Base-by-base conservation (phyloP, 2,888 invertebrate species). In the Automeris io region DNA sequence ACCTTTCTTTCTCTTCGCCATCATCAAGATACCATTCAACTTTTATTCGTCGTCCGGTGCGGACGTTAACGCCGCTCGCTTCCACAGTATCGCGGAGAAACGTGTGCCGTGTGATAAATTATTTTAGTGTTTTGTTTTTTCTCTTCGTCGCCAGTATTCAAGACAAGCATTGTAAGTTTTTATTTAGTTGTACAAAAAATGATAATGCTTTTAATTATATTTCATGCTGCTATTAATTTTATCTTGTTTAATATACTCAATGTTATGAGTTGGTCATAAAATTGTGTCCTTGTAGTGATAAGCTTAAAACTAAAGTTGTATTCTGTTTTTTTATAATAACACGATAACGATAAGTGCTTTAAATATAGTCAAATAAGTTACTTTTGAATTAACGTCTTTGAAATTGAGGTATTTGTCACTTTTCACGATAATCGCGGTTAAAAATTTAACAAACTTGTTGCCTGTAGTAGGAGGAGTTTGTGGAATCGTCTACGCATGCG, bases 1-100 rank as follows among this genome's bases (percentile, higher is more conserved):
- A 61, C 64, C 55, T 66, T 70, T 71, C 72, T 71, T 69, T 63
- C 62, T 66, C 66, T 53, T 59, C 56, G 58, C 72, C 79, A 74
- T 74, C 77, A 73, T 75, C 75, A 65, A 66, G 63, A 69, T 61
- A 67, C 70, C 81, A 83, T 75, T 82, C 73, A 63, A 70, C 70
- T 76, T 69, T 71, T 50, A 66, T 62, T 61, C 76, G 69, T 70
- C 69, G 57, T 40, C 54, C 52, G 42, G 62, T 54, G 58, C 67
- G 74, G 73, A 63, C 62, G 70, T 61, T 59, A 56, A 51, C 51
- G 45, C 51, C 53, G 63, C 55, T 42, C 49, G 52, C 46, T 48
- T 49, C 54, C 51, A 50, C 54, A 57, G 53, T 49, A 48, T 69
- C 70, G 78, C 60, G 67, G 64, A 61, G 58, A 71, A 68, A 71